A percentile compares a stretch with the other conserved stretches of the same genome.
These are phyloP conservation scores for Dynastes grantii DNA, from an alignment of 2,888 invertebrate genomes.

Conservation along the genomic window DNA sequence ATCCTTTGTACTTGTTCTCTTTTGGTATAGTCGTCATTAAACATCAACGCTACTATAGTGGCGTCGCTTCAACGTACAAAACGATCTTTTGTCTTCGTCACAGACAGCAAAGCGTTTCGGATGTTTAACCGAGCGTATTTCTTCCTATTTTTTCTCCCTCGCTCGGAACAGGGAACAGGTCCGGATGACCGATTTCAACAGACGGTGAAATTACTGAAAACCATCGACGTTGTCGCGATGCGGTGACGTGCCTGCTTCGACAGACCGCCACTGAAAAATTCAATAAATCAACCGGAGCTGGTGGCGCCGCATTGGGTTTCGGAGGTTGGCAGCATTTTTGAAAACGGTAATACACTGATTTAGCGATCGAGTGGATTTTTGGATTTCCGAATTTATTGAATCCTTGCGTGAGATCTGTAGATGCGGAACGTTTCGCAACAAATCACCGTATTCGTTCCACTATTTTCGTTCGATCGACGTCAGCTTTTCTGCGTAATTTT, in stretches of 20 bases:
- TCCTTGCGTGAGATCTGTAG: slow-evolving; percentile 35
- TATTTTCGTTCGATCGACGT: slow-evolving; percentile 17
- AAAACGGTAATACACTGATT: slow-evolving; percentile 41
- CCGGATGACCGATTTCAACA: slow-evolving; percentile 26
- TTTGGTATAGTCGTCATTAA: slow-evolving; percentile 18
- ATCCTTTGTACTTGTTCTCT: slow-evolving; percentile 15
- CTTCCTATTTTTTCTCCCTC: slow-evolving; percentile 27
- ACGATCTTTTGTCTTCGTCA: slow-evolving; percentile 45
- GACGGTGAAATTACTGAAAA: slow-evolving; percentile 43
- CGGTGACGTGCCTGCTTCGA: slow-evolving; percentile 40
- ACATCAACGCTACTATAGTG: background rate
- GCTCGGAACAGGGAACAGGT: slow-evolving; percentile 6
- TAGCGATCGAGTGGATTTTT: slow-evolving; percentile 46
- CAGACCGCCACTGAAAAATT: slow-evolving; percentile 56
- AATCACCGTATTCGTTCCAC: slow-evolving; percentile 28
- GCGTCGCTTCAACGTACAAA: slow-evolving; percentile 6
- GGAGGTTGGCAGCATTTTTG: slow-evolving; percentile 29
- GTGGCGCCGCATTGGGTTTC: background rate
- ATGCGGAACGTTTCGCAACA: slow-evolving; percentile 30
- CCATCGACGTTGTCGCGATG: slow-evolving; percentile 39
- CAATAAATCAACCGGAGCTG: slow-evolving; percentile 55
- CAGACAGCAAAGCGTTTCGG: slow-evolving; percentile 36
- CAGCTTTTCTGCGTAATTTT: slow-evolving; percentile 30
- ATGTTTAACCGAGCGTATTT: slow-evolving; percentile 40
- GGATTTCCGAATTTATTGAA: slow-evolving; percentile 46